A percentile compares a stretch with the other conserved stretches of the same genome.
phyloP scores from a whole-genome alignment of 2,888 invertebrate species.

The Lepidonotus clava region DNA sequence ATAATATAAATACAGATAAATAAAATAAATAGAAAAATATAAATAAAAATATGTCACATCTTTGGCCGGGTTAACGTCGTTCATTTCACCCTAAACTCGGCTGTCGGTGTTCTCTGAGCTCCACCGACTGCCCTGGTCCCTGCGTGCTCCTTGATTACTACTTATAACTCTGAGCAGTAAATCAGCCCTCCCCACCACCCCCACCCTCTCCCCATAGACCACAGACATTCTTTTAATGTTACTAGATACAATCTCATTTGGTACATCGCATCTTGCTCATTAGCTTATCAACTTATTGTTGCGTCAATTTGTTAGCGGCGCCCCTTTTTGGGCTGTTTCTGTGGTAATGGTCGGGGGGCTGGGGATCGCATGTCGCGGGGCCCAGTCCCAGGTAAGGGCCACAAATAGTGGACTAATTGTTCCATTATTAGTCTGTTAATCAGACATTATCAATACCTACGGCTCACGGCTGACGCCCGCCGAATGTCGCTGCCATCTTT shows the following conservation, averaged over 20 bases:
- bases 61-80: too few relatives aligned
- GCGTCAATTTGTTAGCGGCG: neutral
- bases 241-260: neutral
- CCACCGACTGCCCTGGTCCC: too few relatives aligned
- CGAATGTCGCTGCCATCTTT: neutral
- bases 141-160: too few relatives aligned
- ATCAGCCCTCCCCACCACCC: too few relatives aligned
- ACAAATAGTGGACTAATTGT: conserved; percentile 28
- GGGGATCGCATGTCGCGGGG: neutral
- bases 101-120: too few relatives aligned
- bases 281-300: conserved; percentile 22
- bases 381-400: neutral
- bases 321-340: neutral
- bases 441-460: neutral
- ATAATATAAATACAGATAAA: too few relatives aligned
- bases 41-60: too few relatives aligned
- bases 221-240: neutral
- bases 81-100: too few relatives aligned
- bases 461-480: neutral
- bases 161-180: too few relatives aligned
- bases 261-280: neutral
- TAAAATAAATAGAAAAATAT: too few relatives aligned
- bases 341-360: neutral
- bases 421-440: conserved; percentile 26
- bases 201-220: too few relatives aligned